Conservation (phyloP, 2,113 vertebrate species). For the Zapornia atra region DNA sequence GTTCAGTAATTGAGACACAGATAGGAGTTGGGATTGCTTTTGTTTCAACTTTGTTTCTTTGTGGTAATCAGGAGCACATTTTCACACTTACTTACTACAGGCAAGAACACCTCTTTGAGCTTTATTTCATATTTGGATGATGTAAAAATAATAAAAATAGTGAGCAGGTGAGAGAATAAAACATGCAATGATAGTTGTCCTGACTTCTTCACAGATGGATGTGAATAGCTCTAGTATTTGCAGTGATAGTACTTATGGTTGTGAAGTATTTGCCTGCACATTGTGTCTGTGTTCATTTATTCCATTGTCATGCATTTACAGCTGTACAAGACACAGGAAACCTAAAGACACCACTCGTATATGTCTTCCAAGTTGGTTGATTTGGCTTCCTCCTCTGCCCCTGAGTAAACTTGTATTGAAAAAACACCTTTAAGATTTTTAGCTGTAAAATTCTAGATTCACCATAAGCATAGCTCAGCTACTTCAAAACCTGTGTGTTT, state of each 20-base stretch:
- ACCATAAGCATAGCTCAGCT: neutral
- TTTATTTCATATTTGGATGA: neutral
- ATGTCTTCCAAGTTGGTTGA: neutral
- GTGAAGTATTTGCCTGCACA: neutral
- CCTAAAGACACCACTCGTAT: neutral
- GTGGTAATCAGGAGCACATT: neutral
- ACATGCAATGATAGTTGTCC: neutral
- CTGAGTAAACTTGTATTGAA: neutral
- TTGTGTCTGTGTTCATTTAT: neutral
- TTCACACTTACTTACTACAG: neutral
- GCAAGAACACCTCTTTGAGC: neutral
- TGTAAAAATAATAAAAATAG: neutral
- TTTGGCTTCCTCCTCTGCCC: neutral
- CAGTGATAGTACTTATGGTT: neutral
- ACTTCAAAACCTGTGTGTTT: neutral
- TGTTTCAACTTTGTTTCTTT: neutral
- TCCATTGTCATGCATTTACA: neutral
- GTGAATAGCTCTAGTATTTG: neutral
- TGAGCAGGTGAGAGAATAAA: neutral
- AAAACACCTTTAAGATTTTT: neutral
- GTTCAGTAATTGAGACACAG: no score
- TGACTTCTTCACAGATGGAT: neutral
- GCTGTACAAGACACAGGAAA: neutral
- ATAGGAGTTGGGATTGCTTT: neutral
- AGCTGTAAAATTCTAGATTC: neutral